Conservation (phyloP, 1,140 invertebrate genomes). For the Hestina assimilis region DNA sequence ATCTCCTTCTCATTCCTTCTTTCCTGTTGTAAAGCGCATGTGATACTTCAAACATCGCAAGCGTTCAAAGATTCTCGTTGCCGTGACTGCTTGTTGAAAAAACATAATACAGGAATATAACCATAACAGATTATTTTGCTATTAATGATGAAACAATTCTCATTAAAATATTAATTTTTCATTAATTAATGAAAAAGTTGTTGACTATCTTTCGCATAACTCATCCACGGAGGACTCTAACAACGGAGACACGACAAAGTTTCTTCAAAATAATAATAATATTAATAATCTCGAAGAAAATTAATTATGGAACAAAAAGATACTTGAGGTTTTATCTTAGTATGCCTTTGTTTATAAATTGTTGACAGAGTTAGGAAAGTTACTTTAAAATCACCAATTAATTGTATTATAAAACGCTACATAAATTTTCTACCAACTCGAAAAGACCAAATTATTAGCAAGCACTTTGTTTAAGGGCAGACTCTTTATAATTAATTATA, state of each 20-base stretch:
- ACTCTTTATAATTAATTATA: no score
- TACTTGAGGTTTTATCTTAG: slow-evolving; percentile 42
- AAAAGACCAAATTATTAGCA: slow-evolving; percentile 10
- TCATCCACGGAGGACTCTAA: background rate
- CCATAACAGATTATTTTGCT: background rate
- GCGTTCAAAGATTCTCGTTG: no score
- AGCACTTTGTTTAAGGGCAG: background rate
- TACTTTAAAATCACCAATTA: slow-evolving; percentile 46
- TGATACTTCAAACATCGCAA: no score
- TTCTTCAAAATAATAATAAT: slow-evolving; percentile 23
- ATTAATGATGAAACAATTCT: no score
- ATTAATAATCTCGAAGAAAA: slow-evolving; percentile 39
- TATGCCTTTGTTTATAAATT: slow-evolving; percentile 47
- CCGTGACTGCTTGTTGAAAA: no score
- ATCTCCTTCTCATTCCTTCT: background rate
- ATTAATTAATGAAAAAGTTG: no score
- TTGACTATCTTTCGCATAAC: background rate
- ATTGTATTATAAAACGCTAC: slow-evolving; percentile 35
- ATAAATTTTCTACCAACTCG: slow-evolving; percentile 23
- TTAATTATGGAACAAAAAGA: slow-evolving; percentile 48
- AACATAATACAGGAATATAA: no score
- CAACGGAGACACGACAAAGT: slow-evolving; percentile 13
- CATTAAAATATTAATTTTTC: no score
- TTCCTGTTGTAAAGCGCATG: background rate
- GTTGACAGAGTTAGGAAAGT: slow-evolving; percentile 44